Evolutionary conservation across 2,113 vertebrate genomes (phyloP), one percentile per base, ranked within the genome.

Genomic region (Rhizomys pruinosus): DNA sequence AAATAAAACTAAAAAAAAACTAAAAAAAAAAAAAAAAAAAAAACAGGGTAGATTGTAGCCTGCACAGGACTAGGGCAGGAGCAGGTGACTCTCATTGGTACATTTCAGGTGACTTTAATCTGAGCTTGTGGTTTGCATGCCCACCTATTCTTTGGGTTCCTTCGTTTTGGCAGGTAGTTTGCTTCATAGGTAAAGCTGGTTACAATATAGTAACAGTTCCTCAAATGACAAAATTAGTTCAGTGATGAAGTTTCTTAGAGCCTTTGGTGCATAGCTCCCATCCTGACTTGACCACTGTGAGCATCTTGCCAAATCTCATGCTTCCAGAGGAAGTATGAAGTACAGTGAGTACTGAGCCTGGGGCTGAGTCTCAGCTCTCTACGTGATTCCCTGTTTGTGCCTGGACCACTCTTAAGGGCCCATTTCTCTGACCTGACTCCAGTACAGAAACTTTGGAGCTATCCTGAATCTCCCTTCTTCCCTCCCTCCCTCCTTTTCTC

Each of bases 241-340:
- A 32, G 7, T 89, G 64, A 52, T 42, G 73, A 42, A 23, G 42
- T 69, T 74, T 59, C 20, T 72, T 74, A 69, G 86, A 76, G 47
- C 57, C 63, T 73, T 85, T 69, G 86, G 20, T 2, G 4, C 63
- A 11, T 7, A 0, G 0, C 52, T 90, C 47, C 73, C 59, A 52
- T 2, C 2, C 61, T 52, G 42, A 59, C 55, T 69, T 69, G 74
- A 78, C 57, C 68, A 85, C 47, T 29, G 23, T 66, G 61, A 94
- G 69, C 34, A 3, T 85, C 66, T 87, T 89, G n/a, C 39, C 88
- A 27, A 37, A 37, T 72, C 57, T 91, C 27, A 47, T 63, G 72
- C 79, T 66, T 84, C 71, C 87, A 91, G 74, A 74, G 78, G 47
- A 77, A 88, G 29, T 82, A 66, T 84, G 76, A 29, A 57, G 59